Percentiles rank a stretch among this genome's conserved stretches.
These are phyloP conservation scores for Cyphomyrmex costatus DNA, from an alignment of 1,140 invertebrate species.

Conservation along the genomic window DNA sequence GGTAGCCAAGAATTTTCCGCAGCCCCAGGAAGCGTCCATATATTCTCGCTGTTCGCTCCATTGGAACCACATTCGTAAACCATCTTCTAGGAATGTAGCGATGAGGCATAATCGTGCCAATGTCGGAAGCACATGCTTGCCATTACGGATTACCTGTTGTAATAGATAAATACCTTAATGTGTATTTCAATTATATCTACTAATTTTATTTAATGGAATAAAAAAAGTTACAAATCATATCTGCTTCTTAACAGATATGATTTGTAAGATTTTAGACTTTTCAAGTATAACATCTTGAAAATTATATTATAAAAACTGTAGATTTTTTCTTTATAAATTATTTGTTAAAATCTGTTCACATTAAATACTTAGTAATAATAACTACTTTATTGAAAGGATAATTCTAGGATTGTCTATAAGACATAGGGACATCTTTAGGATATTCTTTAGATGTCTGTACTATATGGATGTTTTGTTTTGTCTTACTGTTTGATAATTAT, in stretches of 20 bases:
- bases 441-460: too few species aligned
- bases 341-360: too few species aligned
- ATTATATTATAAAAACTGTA: background rate
- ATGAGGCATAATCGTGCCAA: conserved; percentile 98
- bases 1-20: conserved; percentile 96
- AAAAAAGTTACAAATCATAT: background rate
- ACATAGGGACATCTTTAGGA: too few species aligned
- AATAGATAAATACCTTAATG: conserved; percentile 62
- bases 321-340: too few species aligned
- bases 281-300: background rate
- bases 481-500: background rate
- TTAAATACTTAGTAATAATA: too few species aligned
- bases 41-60: conserved; percentile 99
- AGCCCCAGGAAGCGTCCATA: conserved; percentile 99
- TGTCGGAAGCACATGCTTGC: conserved; percentile 97
- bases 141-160: conserved; percentile 94
- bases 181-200: background rate
- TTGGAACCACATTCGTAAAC: conserved; percentile 99
- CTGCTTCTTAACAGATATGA: background rate
- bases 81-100: conserved; percentile 99
- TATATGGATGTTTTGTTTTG: too few species aligned
- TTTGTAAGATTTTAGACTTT: background rate
- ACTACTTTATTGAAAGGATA: too few species aligned
- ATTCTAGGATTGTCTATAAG: too few species aligned
- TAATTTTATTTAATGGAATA: background rate